A percentile compares a stretch with the other conserved stretches of the same genome.
These are phyloP conservation scores for Bambusicola thoracicus DNA, from an alignment of 2,113 vertebrate species.

Conservation along the genomic window DNA sequence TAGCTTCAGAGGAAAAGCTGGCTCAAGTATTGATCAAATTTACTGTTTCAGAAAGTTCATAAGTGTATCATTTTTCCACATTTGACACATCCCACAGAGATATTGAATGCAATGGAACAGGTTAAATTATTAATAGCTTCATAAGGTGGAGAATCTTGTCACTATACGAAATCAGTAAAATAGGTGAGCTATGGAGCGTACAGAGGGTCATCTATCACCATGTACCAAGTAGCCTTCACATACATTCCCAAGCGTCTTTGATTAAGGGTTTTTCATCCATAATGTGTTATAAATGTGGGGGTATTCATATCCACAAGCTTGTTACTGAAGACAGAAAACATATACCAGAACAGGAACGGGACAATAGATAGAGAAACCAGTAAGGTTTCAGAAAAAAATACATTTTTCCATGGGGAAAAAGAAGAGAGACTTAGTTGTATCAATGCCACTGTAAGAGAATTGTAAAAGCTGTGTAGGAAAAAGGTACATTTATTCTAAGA, in stretches of 20 bases:
- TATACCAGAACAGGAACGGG: not conserved
- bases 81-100: not conserved
- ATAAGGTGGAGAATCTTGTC: not conserved
- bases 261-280: not conserved
- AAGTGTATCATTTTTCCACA: not conserved
- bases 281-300: not conserved
- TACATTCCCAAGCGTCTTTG: not conserved
- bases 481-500: not conserved
- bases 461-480: not conserved
- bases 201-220: not conserved
- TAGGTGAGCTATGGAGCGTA: not conserved
- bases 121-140: conserved; percentile 31
- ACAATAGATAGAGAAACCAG: not conserved
- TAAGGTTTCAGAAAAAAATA: not conserved
- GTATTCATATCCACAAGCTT: not conserved
- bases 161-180: not conserved
- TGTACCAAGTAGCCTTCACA: not conserved
- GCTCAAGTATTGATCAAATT: not conserved
- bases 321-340: not conserved
- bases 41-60: conserved; percentile 5
- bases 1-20: not conserved
- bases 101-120: not conserved
- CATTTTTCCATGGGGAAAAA: not conserved
- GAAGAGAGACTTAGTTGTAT: not conserved
- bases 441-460: not conserved